Conservation (phyloP, 2,797 vertebrate genomes). For the Rousettus madagascariensis region DNA sequence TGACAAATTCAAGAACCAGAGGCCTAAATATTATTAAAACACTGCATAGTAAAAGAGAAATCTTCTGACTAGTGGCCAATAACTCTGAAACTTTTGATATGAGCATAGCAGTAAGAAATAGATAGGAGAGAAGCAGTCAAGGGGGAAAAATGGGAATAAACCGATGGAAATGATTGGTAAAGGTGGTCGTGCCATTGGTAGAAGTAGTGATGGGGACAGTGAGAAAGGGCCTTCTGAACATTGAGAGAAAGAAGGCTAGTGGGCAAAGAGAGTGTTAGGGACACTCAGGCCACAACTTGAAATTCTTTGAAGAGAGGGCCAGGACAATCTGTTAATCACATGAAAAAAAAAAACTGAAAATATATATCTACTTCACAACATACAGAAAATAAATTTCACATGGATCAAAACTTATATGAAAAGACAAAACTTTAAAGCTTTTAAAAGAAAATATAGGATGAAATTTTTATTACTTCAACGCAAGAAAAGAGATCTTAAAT, state of each 20-base stretch:
- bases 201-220: neutral
- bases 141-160: neutral
- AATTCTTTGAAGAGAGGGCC: neutral
- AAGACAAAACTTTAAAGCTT: neutral
- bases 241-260: neutral
- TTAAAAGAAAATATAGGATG: neutral
- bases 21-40: neutral
- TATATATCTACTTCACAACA: neutral
- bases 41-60: neutral
- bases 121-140: neutral
- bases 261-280: neutral
- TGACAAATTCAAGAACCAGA: constrained; percentile 15
- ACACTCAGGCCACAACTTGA: neutral
- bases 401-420: neutral
- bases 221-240: neutral
- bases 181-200: neutral
- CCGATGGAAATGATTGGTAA: neutral
- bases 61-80: neutral
- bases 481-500: neutral
- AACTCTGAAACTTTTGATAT: neutral
- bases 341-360: neutral
- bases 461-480: neutral
- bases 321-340: neutral
- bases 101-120: neutral
- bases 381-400: neutral